These are phyloP conservation scores for Tapera naevia DNA, from an alignment of 2,797 vertebrate genomes.

Conservation along the genomic window DNA sequence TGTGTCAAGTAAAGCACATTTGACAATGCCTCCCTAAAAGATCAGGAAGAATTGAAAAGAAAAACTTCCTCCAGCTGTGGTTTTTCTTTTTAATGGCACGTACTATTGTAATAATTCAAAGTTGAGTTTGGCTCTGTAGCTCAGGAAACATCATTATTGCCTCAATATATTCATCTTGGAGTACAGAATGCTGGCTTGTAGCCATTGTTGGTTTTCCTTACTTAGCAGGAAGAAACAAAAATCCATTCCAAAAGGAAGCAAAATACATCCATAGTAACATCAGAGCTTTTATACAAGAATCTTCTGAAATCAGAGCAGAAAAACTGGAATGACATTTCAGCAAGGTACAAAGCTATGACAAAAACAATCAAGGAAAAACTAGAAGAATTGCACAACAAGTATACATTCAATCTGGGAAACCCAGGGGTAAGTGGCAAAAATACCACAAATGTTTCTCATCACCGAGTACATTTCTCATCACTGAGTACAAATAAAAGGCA, in stretches of 20 bases:
- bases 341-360: slow-evolving; percentile 78
- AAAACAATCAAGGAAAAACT: slow-evolving; percentile 80
- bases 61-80: not conserved
- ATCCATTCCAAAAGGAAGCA: not conserved
- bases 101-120: not conserved
- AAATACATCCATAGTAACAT: not conserved
- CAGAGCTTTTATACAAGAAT: slow-evolving; percentile 57
- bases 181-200: not conserved
- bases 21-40: not conserved
- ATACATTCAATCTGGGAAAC: slow-evolving; percentile 56
- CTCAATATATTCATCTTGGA: not conserved
- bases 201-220: not conserved
- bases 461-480: not conserved
- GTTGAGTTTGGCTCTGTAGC: not conserved
- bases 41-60: not conserved
- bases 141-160: not conserved
- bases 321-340: slow-evolving; percentile 63
- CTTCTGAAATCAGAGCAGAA: slow-evolving; percentile 70
- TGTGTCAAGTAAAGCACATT: not conserved
- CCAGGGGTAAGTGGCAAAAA: slow-evolving; percentile 77
- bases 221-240: slow-evolving; percentile 17
- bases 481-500: not conserved
- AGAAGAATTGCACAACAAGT: slow-evolving; percentile 73
- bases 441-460: no score
- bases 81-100: not conserved